Base-by-base conservation (phyloP, 1,140 invertebrate genomes). In the Streblospio benedicti region DNA sequence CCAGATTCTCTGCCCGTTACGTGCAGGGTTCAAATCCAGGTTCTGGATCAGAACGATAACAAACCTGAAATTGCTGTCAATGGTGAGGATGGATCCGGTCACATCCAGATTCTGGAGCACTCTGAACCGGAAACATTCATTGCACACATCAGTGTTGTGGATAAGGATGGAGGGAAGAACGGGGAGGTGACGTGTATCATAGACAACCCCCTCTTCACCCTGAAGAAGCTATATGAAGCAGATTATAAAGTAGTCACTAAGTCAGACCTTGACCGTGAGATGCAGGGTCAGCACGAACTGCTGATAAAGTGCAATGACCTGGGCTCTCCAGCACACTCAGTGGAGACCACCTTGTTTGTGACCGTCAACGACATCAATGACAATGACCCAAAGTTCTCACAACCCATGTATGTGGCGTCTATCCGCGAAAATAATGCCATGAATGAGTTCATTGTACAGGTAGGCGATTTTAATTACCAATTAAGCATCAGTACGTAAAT, bases 371-470 rank as follows among this genome's bases (percentile, higher is more conserved):
- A 97, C 76, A 90, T 94, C 2, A 97, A 97, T 74, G 93, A 97
- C 77, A 95, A 96, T 75, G 89, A 91, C 60, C 93, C 93, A 3
- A 85, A 91, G 56, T 97, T 97, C 77, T 90, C 92, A 68, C 89
- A 93, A 72, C 90, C 87, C 64, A 82, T 87, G 5, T 97, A 97
- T 78, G 88, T 96, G 75, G 88, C 90, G 33, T 88, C 88, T 16
- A 86, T 98, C 14, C 84, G 86, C 2, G 81, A 86, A 12, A 93
- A 98, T 80, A 88, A 90, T 74, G 80, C 85, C 4, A 82, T 86
- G 66, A 91, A 91, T 76, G 85, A 84, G 72, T 97, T 93, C 76
- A 87, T 98, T 80, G 80, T 97, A 75, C 93, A 94, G 91, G 93
- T 97, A n/a, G n/a, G n/a, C n/a, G n/a, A n/a, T n/a, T n/a, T n/a